Evolutionary conservation across 2,113 vertebrate species (phyloP).

Genomic region (Artemisiospiza belli): DNA sequence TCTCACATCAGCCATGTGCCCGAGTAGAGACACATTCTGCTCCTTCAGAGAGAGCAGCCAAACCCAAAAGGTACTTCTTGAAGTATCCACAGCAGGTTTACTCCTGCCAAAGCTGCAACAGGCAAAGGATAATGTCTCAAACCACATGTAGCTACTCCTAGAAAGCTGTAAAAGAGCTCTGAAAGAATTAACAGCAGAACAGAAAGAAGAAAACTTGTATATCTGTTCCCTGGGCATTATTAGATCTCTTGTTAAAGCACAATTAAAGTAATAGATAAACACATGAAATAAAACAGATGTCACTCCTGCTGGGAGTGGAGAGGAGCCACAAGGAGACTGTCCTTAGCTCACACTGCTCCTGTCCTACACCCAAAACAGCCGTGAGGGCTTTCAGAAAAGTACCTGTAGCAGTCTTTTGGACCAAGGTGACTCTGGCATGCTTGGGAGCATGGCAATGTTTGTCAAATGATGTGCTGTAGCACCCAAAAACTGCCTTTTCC

Average conservation of each 20-base stretch:
- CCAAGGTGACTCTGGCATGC: neutral
- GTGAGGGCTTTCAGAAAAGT: neutral
- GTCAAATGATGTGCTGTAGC: neutral
- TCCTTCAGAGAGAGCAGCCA: neutral
- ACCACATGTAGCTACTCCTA: neutral
- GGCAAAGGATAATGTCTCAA: neutral
- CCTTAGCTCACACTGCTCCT: neutral
- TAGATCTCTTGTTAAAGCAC: slow-evolving; percentile 1
- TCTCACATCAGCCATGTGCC: neutral
- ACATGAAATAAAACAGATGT: neutral
- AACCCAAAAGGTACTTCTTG: neutral
- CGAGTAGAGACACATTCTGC: neutral
- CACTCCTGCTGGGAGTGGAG: neutral
- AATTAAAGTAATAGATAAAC: slow-evolving; percentile 31
- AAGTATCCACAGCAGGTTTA: neutral
- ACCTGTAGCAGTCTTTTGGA: neutral
- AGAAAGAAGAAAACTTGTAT: neutral
- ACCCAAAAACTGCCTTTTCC: neutral
- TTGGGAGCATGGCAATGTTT: accelerated
- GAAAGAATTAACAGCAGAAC: neutral
- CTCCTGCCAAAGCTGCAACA: neutral
- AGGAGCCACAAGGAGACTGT: neutral
- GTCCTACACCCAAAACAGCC: neutral
- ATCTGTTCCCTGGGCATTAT: neutral
- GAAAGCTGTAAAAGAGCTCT: neutral